Percentiles rank a stretch among this genome's conserved stretches.
Evolutionary conservation across 2,888 invertebrate genomes (phyloP).

Genomic region (Leucoptera coffeella): DNA sequence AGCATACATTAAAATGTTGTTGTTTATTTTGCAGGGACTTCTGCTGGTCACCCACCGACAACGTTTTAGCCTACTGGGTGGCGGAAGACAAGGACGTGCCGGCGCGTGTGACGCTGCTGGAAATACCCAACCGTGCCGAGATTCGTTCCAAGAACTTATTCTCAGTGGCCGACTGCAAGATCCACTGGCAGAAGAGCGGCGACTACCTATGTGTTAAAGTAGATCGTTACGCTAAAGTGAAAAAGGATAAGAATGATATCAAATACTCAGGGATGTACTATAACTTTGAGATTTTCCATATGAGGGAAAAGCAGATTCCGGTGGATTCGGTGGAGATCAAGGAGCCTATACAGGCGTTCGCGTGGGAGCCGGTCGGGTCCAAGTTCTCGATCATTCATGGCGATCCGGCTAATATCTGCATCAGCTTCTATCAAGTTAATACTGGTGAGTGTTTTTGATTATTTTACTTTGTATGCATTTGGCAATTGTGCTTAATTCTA

Average conservation of each 20-base stretch:
- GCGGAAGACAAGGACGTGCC: constrained; percentile 96
- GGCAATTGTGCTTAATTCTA: too few relatives aligned
- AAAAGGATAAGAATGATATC: constrained; percentile 87
- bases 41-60: constrained; percentile 97
- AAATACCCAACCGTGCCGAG: constrained; percentile 86
- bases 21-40: constrained; percentile 81
- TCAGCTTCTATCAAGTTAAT: constrained; percentile 86
- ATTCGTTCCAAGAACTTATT: constrained; percentile 92
- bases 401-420: constrained; percentile 73
- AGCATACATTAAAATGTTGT: too few relatives aligned
- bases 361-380: constrained; percentile 96
- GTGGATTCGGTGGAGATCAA: constrained; percentile 97
- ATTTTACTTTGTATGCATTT: too few relatives aligned
- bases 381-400: constrained; percentile 97
- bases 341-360: constrained; percentile 87
- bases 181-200: constrained; percentile 98
- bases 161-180: constrained; percentile 96
- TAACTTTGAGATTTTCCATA: constrained; percentile 98
- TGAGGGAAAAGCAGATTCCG: constrained; percentile 95
- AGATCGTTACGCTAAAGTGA: constrained; percentile 76
- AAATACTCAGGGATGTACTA: constrained; percentile 97
- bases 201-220: constrained; percentile 94
- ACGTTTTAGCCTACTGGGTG: constrained; percentile 95
- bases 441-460: too few relatives aligned
- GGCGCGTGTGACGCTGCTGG: constrained; percentile 87